phyloP scores from a whole-genome alignment of 2,797 vertebrate species.

The Ceyx erithaca region DNA sequence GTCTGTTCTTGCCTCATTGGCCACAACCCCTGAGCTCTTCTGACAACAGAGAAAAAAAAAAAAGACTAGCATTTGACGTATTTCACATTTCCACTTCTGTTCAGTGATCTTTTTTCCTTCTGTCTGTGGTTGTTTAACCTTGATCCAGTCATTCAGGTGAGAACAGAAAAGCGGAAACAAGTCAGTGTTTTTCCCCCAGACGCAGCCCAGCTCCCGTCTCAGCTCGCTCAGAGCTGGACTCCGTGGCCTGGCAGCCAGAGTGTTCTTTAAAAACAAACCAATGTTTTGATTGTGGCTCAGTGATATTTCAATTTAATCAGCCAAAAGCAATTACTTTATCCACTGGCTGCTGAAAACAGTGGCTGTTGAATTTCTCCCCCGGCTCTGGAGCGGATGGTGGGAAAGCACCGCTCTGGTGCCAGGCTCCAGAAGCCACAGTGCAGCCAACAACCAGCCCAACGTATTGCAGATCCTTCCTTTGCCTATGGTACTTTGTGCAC shows the following conservation, averaged over 20 bases:
- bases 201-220: neutral
- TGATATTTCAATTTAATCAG: neutral
- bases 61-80: neutral
- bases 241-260: neutral
- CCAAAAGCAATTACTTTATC: neutral
- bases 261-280: neutral
- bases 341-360: neutral
- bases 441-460: neutral
- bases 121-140: slow-evolving; percentile 33
- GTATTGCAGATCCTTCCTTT: neutral
- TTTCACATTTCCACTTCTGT: slow-evolving; percentile 53
- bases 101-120: slow-evolving; percentile 25
- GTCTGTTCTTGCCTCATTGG: neutral
- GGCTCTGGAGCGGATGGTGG: neutral
- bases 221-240: neutral
- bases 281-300: neutral
- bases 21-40: neutral
- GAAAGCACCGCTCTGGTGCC: neutral
- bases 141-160: slow-evolving; percentile 47
- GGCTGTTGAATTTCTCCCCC: no score
- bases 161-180: slow-evolving; percentile 30
- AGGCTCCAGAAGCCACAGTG: neutral
- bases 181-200: neutral
- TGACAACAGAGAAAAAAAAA: neutral
- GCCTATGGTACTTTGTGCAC: rapidly evolving